These are phyloP conservation scores for Lottia scabra DNA, from an alignment of 2,888 invertebrate species.

Conservation along the genomic window DNA sequence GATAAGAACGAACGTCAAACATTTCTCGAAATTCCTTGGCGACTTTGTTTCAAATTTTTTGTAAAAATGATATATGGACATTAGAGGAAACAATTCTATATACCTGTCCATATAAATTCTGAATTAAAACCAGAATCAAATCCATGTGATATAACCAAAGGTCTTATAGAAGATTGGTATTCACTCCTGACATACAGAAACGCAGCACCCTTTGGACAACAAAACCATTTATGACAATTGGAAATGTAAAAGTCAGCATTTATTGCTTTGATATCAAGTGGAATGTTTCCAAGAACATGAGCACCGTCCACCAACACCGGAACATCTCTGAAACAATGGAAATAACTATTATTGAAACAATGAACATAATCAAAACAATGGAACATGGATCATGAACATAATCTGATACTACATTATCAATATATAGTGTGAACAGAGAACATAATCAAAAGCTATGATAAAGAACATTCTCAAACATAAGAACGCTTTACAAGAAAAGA, in stretches of 20 bases:
- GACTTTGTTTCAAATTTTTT: neutral
- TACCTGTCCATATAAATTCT: constrained; percentile 68
- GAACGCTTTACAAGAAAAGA: no score
- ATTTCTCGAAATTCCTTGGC: neutral
- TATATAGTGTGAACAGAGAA: no score
- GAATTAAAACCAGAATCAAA: constrained; percentile 65
- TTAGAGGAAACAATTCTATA: neutral
- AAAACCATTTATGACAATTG: constrained; percentile 68
- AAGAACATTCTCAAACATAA: no score
- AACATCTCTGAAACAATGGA: constrained; percentile 44
- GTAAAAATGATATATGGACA: neutral
- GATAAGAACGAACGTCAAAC: neutral
- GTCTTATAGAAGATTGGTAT: constrained; percentile 47
- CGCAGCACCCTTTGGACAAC: constrained; percentile 64
- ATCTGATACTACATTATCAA: no score
- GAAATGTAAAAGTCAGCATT: constrained; percentile 63
- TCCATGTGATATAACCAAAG: constrained; percentile 67
- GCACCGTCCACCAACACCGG: constrained; percentile 66
- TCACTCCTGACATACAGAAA: constrained; percentile 60
- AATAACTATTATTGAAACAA: no score
- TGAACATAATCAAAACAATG: no score
- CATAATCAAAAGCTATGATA: no score
- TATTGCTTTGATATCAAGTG: constrained; percentile 46
- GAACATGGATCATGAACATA: no score
- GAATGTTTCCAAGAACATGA: constrained; percentile 62